phyloP scores from a whole-genome alignment of 1,140 invertebrate species.

The Agrilus planipennis region DNA sequence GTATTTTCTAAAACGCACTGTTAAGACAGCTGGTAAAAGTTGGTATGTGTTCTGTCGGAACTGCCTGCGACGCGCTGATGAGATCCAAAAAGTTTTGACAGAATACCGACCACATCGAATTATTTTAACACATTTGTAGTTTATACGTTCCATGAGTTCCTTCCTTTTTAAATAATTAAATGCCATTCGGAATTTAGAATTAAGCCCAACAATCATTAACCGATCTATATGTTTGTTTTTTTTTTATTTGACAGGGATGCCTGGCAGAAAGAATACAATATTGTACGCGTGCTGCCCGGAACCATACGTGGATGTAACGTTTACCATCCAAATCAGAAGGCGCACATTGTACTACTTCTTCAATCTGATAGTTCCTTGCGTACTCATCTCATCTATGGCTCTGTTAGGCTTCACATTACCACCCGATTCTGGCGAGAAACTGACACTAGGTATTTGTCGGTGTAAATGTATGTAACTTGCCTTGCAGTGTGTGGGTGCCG shows the following conservation, averaged over 20 bases:
- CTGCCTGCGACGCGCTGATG: no score
- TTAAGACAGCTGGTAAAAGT: no score
- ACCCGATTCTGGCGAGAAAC: conserved; percentile 96
- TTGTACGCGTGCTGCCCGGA: conserved; percentile 77
- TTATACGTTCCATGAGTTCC: neutral
- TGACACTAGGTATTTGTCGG: conserved; percentile 75
- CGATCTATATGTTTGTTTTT: conserved; percentile 16
- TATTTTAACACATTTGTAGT: neutral
- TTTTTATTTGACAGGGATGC: no score
- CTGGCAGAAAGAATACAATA: conserved; percentile 72
- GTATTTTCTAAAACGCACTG: neutral
- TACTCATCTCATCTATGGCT: conserved; percentile 96
- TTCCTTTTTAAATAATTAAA: no score
- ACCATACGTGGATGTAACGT: conserved; percentile 95
- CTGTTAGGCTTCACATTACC: conserved; percentile 94
- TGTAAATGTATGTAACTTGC: conserved; percentile 18
- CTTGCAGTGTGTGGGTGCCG: conserved; percentile 19
- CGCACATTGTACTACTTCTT: conserved; percentile 98
- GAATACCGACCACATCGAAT: no score
- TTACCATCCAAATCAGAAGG: conserved; percentile 91
- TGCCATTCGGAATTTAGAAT: no score
- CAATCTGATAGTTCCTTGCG: conserved; percentile 98
- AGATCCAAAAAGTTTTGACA: no score
- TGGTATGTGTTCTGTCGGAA: no score
- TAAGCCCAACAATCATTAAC: neutral